phyloP scores from a whole-genome alignment of 2,113 vertebrate genomes.

The Lethenteron camtschaticum region DNA sequence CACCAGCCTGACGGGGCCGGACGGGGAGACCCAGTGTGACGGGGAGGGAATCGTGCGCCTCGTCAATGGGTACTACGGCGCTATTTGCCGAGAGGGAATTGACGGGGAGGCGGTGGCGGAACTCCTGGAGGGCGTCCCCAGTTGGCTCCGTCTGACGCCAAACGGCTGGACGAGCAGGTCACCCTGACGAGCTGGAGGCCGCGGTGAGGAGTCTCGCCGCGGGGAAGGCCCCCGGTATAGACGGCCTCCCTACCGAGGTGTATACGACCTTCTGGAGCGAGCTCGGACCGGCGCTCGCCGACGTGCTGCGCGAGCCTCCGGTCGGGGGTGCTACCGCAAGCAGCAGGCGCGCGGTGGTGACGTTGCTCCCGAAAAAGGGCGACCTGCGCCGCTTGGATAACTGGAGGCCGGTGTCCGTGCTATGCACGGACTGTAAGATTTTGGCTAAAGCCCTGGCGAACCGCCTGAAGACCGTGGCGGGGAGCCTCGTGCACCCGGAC shows the following conservation, averaged over 20 bases:
- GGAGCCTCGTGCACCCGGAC: background rate
- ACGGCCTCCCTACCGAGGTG: background rate
- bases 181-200: background rate
- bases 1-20: no score
- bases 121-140: no score
- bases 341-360: background rate
- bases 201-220: background rate
- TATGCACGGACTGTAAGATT: slow-evolving; percentile 2
- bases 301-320: background rate
- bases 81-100: no score
- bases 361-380: background rate
- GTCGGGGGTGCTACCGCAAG: background rate
- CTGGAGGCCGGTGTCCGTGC: background rate
- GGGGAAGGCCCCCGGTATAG: background rate
- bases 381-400: background rate
- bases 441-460: background rate
- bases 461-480: background rate
- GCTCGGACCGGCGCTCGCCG: background rate
- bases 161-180: background rate
- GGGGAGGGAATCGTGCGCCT: no score
- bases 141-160: no score
- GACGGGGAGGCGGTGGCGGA: no score
- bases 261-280: background rate
- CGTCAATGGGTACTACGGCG: no score
- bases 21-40: no score